phyloP scores from a whole-genome alignment of 2,888 invertebrate genomes.

The Nezara viridula region DNA sequence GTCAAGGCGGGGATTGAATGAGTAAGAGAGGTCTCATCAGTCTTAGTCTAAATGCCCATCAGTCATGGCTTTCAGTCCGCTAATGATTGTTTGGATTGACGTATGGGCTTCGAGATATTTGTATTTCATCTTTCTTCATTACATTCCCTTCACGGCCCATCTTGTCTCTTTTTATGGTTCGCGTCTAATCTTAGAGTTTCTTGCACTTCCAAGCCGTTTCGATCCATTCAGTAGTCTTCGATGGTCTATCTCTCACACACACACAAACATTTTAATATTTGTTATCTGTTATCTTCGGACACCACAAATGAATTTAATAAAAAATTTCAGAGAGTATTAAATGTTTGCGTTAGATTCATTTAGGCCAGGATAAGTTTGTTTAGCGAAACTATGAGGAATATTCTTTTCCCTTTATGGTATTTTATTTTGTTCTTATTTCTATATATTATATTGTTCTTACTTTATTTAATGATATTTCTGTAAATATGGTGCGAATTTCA shows the following conservation, averaged over 20 bases:
- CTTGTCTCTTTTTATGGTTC: not conserved
- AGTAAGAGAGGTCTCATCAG: conserved; percentile 1
- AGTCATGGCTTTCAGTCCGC: conserved; percentile 26
- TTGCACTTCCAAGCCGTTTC: not conserved
- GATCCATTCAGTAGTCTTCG: not conserved
- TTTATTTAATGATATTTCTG: too few relatives aligned
- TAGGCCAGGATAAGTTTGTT: too few relatives aligned
- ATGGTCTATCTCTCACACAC: not conserved
- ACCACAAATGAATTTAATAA: too few relatives aligned
- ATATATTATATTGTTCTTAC: too few relatives aligned
- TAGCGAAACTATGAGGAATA: too few relatives aligned
- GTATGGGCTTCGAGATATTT: conserved; percentile 28
- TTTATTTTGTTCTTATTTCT: too few relatives aligned
- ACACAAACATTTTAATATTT: too few relatives aligned
- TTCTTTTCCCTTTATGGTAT: too few relatives aligned
- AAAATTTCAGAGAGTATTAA: too few relatives aligned
- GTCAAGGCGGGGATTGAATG: conserved; percentile 26
- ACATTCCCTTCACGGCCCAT: not conserved
- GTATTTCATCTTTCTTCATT: conserved; percentile 47
- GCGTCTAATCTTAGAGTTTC: not conserved
- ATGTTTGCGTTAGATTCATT: too few relatives aligned
- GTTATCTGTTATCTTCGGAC: too few relatives aligned
- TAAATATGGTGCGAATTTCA: too few relatives aligned
- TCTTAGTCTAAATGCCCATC: conserved; percentile 41
- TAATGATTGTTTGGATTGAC: conserved; percentile 45